Conservation (phyloP, 2,797 vertebrate species). For the Acanthurus lineatus region DNA sequence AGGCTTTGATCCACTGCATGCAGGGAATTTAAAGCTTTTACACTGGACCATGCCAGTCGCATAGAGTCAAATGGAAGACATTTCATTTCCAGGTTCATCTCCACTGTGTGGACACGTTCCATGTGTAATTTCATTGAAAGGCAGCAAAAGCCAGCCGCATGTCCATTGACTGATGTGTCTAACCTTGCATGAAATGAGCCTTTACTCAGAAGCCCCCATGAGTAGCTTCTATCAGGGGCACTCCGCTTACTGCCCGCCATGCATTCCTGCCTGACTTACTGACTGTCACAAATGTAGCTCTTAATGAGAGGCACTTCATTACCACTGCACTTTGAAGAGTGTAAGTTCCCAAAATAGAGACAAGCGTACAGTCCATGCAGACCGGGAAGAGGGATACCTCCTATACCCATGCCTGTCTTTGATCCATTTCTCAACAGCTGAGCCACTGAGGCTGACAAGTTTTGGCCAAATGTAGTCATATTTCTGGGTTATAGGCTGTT, state of each 20-base stretch:
- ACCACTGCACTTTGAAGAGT: conserved; percentile 72
- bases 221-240: conserved; percentile 74
- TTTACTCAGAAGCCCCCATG: conserved; percentile 74
- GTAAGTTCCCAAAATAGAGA: conserved; percentile 67
- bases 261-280: conserved; percentile 73
- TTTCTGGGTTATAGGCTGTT: conserved; percentile 29
- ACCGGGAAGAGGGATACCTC: conserved; percentile 54
- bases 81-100: conserved; percentile 77
- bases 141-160: conserved; percentile 75
- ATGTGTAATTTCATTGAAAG: conserved; percentile 82
- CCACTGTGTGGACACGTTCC: conserved; percentile 69
- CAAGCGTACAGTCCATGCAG: conserved; percentile 46
- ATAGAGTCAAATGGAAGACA: conserved; percentile 64
- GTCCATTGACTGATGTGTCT: conserved; percentile 86
- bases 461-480: conserved; percentile 31
- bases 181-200: conserved; percentile 88
- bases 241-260: conserved; percentile 67
- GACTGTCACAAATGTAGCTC: conserved; percentile 78
- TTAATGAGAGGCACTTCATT: conserved; percentile 84
- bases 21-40: conserved; percentile 49
- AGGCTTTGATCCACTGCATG: conserved; percentile 66
- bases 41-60: conserved; percentile 48
- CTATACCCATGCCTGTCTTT: conserved; percentile 33
- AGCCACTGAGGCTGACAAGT: conserved; percentile 24
- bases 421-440: conserved; percentile 50